Base-by-base conservation (phyloP, 2,797 vertebrate genomes). In the Nannoperca obscura region DNA sequence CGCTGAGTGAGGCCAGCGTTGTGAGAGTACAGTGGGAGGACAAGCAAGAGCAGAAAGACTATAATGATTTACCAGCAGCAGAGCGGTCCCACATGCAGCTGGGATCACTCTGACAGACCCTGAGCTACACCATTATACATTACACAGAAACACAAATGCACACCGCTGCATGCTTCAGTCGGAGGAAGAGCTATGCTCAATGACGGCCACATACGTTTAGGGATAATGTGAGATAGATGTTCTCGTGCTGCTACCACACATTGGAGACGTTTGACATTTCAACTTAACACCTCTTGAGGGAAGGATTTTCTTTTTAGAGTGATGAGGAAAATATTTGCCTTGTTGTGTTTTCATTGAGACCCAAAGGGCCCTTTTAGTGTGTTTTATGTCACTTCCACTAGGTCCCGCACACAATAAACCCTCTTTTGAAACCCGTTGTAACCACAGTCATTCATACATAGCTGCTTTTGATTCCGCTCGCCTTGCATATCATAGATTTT, bases 381-480 rank as follows among this genome's bases (percentile, higher is more conserved):
- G 76, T 69, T 84, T 83, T 77, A 78, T 81, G 66, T 76, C 63
- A 84, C 81, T 73, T 74, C 55, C 60, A 73, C 62, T 67, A 47
- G 53, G 40, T 80, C 74, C 69, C 12, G 2, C 61, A 7, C 78
- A 74, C 75, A 76, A 75, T 65, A 74, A 68, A 72, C 69, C 68
- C 76, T 81, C 34, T 60, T 70, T 77, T 50, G 30, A 86, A 78
- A 64, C 59, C 75, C 80, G 78, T 80, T 52, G 58, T 87, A 82
- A 89, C 81, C 5, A 7, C 88, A 88, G 63, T 90, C 92, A 90
- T 91, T 89, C 90, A 92, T 85, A 78, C 78, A 78, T 77, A 70
- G 61, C 69, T 69, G 78, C 22, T 44, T 91, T 91, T 89, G 88
- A 91, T 91, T 92, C 80, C 62, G 71, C 80, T 84, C 57, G 61